A percentile compares a stretch with the other conserved stretches of the same genome.
phyloP scores from a whole-genome alignment of 1,140 invertebrate species.

The Cataglyphis hispanica region DNA sequence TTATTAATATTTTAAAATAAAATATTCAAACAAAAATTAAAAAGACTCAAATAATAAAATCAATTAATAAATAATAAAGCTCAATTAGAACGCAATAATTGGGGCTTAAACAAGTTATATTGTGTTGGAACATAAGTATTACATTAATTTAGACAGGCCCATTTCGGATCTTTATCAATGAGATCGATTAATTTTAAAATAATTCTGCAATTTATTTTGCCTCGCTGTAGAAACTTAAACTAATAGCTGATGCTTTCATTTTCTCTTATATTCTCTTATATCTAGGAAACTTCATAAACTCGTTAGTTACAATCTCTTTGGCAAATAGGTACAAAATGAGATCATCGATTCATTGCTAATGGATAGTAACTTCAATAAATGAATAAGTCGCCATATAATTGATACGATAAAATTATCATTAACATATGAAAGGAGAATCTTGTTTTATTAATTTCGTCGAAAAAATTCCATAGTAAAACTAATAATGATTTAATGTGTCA shows the following conservation, averaged over 20 bases:
- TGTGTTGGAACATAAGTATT: too few relatives aligned
- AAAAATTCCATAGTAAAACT: background rate
- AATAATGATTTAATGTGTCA: background rate
- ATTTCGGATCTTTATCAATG: too few relatives aligned
- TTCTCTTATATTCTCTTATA: background rate
- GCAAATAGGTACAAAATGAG: background rate
- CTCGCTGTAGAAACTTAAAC: background rate
- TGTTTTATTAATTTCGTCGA: background rate
- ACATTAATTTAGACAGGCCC: too few relatives aligned
- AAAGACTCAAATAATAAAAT: too few relatives aligned
- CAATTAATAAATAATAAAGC: too few relatives aligned
- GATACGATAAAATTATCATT: background rate
- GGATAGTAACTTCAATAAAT: background rate
- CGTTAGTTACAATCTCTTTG: background rate
- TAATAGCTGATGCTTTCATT: background rate
- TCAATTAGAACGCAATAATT: too few relatives aligned
- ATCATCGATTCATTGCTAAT: background rate
- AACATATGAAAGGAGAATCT: too few relatives aligned
- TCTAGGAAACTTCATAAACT: background rate
- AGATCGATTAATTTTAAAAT: background rate
- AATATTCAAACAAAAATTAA: too few relatives aligned
- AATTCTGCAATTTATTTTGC: background rate
- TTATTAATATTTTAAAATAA: too few relatives aligned
- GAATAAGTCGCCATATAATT: slow-evolving; percentile 1
- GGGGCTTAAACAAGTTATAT: too few relatives aligned